Percentiles rank a stretch among this genome's conserved stretches.
Evolutionary conservation across 2,797 vertebrate genomes (phyloP).

Genomic region (Staurois parvus): DNA sequence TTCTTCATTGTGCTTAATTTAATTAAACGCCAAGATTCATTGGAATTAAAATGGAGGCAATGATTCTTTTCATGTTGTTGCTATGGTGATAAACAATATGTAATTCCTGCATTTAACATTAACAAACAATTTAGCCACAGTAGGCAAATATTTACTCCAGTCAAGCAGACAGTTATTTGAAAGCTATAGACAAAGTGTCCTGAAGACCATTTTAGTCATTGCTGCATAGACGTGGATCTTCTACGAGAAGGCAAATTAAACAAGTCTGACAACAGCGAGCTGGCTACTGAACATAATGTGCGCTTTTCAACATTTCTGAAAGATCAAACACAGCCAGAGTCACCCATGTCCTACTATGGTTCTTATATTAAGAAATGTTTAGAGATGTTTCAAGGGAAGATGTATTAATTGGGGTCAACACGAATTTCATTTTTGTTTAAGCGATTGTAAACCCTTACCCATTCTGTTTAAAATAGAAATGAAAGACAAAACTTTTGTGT

Average conservation of each 20-base stretch:
- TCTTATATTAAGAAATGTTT: not conserved
- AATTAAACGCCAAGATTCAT: slow-evolving; percentile 45
- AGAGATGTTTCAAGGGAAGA: not conserved
- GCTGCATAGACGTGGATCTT: slow-evolving; percentile 38
- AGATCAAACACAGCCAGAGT: slow-evolving; percentile 33
- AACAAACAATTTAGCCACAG: slow-evolving; percentile 61
- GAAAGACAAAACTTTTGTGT: no score
- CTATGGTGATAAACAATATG: slow-evolving; percentile 59
- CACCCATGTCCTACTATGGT: slow-evolving; percentile 24
- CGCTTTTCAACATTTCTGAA: slow-evolving; percentile 19
- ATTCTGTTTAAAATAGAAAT: no score
- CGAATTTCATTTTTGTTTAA: no score
- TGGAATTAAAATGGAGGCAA: slow-evolving; percentile 49
- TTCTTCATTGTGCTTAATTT: slow-evolving; percentile 43
- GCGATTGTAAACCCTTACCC: no score
- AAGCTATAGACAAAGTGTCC: slow-evolving; percentile 61
- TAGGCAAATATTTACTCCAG: slow-evolving; percentile 62
- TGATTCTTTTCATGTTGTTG: slow-evolving; percentile 57
- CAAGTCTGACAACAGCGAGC: slow-evolving; percentile 49
- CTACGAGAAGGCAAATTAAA: slow-evolving; percentile 48
- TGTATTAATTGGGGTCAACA: no score
- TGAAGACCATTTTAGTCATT: slow-evolving; percentile 57
- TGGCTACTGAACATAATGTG: slow-evolving; percentile 25
- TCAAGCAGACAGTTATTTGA: slow-evolving; percentile 56
- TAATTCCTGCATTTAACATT: slow-evolving; percentile 55